Conservation (phyloP, 2,113 vertebrate genomes). For the Phrynocephalus versicolor region DNA sequence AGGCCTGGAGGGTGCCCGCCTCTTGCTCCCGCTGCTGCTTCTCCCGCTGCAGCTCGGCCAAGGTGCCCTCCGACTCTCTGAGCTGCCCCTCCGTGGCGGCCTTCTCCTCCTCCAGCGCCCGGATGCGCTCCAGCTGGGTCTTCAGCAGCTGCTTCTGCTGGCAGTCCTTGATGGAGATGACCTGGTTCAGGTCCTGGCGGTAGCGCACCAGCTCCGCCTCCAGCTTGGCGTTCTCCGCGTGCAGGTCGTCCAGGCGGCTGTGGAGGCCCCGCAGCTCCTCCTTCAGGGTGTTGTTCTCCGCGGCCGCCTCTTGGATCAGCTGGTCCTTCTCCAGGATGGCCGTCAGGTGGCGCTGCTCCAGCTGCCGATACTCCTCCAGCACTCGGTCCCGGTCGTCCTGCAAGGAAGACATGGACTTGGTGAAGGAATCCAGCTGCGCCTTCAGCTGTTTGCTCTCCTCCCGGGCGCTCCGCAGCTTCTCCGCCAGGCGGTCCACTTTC, state of each 20-base stretch:
- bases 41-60: slow-evolving; percentile 62
- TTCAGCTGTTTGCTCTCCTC: slow-evolving; percentile 83
- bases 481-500: slow-evolving; percentile 74
- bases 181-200: slow-evolving; percentile 88
- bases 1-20: slow-evolving; percentile 56
- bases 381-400: slow-evolving; percentile 91
- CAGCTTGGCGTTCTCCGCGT: slow-evolving; percentile 92
- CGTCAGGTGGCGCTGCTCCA: slow-evolving; percentile 89
- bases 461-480: slow-evolving; percentile 73
- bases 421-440: slow-evolving; percentile 86
- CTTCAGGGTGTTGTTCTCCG: slow-evolving; percentile 90
- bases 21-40: slow-evolving; percentile 66
- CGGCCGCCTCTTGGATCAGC: slow-evolving; percentile 92
- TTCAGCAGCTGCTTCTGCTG: slow-evolving; percentile 92
- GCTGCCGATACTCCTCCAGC: slow-evolving; percentile 85
- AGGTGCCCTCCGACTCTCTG: slow-evolving; percentile 47
- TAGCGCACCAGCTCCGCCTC: slow-evolving; percentile 87
- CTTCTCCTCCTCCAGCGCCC: slow-evolving; percentile 79
- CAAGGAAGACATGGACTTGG: slow-evolving; percentile 92
- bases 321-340: slow-evolving; percentile 91
- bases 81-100: slow-evolving; percentile 65
- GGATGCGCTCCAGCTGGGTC: slow-evolving; percentile 79
- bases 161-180: slow-evolving; percentile 91
- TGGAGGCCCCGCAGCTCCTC: slow-evolving; percentile 87
- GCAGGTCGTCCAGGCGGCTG: slow-evolving; percentile 87